A percentile compares a stretch with the other conserved stretches of the same genome.
Evolutionary conservation across 2,113 vertebrate genomes (phyloP).

Genomic region (Hemichromis elongatus): DNA sequence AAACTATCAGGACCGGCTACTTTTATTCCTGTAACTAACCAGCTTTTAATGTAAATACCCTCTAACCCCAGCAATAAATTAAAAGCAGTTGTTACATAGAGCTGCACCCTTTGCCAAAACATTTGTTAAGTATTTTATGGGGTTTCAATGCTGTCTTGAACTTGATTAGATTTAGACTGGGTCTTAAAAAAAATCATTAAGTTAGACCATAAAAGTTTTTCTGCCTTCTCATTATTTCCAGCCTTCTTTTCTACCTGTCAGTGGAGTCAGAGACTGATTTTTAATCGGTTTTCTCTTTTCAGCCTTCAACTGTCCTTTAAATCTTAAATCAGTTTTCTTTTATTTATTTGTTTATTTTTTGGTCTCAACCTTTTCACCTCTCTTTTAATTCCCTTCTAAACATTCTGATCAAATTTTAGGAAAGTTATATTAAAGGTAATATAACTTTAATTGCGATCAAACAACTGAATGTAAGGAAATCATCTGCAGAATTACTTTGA

Average conservation of each 20-base stretch:
- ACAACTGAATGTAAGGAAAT: not conserved
- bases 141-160: not conserved
- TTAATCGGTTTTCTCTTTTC: not conserved
- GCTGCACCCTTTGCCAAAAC: not conserved
- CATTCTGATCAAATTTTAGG: not conserved
- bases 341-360: not conserved
- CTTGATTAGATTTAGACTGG: not conserved
- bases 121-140: not conserved
- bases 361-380: not conserved
- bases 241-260: not conserved
- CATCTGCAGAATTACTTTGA: not conserved
- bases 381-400: not conserved
- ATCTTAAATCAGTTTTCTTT: not conserved
- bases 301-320: not conserved
- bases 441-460: not conserved
- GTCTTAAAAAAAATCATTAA: not conserved
- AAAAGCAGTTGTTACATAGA: not conserved
- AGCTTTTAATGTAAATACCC: not conserved
- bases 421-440: not conserved
- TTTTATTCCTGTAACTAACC: not conserved
- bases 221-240: not conserved
- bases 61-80: not conserved
- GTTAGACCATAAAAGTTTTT: not conserved
- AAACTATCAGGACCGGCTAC: not conserved
- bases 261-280: not conserved